Evolutionary conservation across 2,113 vertebrate species (phyloP).

Genomic region (Rafetus swinhoei): DNA sequence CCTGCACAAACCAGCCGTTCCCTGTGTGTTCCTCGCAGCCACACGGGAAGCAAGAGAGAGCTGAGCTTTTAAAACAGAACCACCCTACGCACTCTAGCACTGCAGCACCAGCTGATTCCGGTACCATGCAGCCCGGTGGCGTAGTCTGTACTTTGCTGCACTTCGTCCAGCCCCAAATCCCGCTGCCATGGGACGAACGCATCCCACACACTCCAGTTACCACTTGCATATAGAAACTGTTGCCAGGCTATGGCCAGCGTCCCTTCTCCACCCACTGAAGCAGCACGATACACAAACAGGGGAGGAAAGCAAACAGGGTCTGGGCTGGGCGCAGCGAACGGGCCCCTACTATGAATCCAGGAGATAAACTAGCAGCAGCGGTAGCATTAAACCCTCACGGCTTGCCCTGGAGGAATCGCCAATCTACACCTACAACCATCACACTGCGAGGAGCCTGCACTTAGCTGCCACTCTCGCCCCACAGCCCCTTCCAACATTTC

Average conservation of each 20-base stretch:
- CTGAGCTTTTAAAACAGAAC: background rate
- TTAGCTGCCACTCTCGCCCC: background rate
- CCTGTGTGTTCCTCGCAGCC: background rate
- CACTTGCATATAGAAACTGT: constrained; percentile 4
- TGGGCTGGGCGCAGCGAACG: background rate
- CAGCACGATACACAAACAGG: background rate
- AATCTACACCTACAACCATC: background rate
- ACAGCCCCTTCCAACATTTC: background rate
- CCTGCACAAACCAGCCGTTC: background rate
- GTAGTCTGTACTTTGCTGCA: background rate
- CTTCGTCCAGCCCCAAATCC: background rate
- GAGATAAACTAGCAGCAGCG: background rate
- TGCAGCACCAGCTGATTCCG: background rate
- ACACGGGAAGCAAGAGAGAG: background rate
- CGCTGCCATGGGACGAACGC: background rate
- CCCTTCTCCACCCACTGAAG: background rate
- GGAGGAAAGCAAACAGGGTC: background rate
- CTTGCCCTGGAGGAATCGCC: background rate
- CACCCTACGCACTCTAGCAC: background rate
- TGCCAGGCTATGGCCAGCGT: constrained; percentile 44
- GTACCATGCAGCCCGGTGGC: rapidly evolving
- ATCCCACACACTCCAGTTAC: background rate
- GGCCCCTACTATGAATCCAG: background rate
- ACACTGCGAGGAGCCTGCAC: background rate
- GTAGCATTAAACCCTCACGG: background rate